phyloP scores from a whole-genome alignment of 2,113 vertebrate genomes.

The Colossoma macropomum region DNA sequence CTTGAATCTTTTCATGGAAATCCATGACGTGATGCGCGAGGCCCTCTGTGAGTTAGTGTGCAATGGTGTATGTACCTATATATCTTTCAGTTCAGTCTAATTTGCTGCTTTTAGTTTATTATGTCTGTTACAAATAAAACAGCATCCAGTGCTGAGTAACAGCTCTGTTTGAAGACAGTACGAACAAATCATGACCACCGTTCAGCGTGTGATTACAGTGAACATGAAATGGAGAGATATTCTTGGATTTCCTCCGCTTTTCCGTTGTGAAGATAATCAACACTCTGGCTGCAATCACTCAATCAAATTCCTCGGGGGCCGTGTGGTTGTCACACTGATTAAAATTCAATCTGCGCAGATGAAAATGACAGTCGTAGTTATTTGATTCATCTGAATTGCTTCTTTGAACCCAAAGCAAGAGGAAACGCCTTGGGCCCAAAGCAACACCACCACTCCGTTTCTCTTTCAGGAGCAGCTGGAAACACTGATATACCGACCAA shows the following conservation, averaged over 20 bases:
- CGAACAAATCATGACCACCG: neutral
- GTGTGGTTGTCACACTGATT: constrained; percentile 22
- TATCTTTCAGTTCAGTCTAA: too few species aligned
- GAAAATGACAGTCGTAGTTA: neutral
- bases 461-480: neutral
- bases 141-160: too few species aligned
- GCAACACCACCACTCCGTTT: neutral
- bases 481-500: neutral
- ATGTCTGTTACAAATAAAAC: too few species aligned
- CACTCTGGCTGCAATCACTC: neutral
- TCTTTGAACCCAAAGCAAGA: constrained; percentile 22
- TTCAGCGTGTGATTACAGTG: neutral
- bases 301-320: neutral
- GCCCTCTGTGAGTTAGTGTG: too few species aligned
- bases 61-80: too few species aligned
- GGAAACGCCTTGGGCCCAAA: neutral
- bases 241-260: neutral
- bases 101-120: neutral
- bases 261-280: neutral
- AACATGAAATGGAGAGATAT: neutral
- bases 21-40: too few species aligned
- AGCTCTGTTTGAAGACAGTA: neutral
- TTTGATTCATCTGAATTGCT: constrained; percentile 4
- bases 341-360: neutral
- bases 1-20: too few species aligned